These are phyloP conservation scores for Coregonus sp. DNA, from an alignment of 2,797 vertebrate species.

Conservation along the genomic window DNA sequence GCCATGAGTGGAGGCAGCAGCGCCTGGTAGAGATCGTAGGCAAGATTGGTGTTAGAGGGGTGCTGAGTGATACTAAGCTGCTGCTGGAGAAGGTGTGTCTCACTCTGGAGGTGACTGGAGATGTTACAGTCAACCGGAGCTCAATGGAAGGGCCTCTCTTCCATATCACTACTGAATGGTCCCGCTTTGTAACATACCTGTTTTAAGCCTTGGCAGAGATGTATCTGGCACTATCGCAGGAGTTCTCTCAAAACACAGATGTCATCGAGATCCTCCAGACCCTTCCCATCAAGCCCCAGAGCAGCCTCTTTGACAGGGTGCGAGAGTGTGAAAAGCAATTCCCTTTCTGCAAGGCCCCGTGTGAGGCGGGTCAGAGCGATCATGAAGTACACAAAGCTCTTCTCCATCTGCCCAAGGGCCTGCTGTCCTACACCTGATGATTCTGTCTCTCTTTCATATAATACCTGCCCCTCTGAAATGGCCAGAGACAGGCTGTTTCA, in stretches of 20 bases:
- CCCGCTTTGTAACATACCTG: conserved; percentile 63
- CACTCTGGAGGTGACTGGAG: conserved; percentile 57
- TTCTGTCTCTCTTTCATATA: conserved; percentile 35
- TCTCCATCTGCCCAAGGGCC: conserved; percentile 67
- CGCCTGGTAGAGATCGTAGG: conserved; percentile 68
- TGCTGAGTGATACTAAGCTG: conserved; percentile 53
- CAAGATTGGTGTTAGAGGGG: conserved; percentile 50
- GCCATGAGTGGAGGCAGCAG: conserved; percentile 51
- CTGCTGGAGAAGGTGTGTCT: conserved; percentile 67
- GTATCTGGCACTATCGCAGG: conserved; percentile 51
- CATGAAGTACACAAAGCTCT: conserved; percentile 64
- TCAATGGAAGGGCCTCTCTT: conserved; percentile 63
- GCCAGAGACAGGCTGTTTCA: conserved; percentile 21
- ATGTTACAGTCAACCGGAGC: conserved; percentile 53
- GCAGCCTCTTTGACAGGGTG: conserved; percentile 59
- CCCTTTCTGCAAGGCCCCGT: conserved; percentile 71
- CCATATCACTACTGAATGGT: conserved; percentile 64
- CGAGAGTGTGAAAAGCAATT: conserved; percentile 68
- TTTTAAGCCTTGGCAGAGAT: conserved; percentile 58
- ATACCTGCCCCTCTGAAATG: conserved; percentile 38
- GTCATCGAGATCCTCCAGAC: conserved; percentile 49
- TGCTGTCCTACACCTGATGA: conserved; percentile 48
- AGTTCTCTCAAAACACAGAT: conserved; percentile 56
- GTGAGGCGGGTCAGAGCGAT: conserved; percentile 49
- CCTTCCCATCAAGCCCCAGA: conserved; percentile 61